Evolutionary conservation across 2,113 vertebrate genomes (phyloP).

Genomic region (Alexandromys fortis): DNA sequence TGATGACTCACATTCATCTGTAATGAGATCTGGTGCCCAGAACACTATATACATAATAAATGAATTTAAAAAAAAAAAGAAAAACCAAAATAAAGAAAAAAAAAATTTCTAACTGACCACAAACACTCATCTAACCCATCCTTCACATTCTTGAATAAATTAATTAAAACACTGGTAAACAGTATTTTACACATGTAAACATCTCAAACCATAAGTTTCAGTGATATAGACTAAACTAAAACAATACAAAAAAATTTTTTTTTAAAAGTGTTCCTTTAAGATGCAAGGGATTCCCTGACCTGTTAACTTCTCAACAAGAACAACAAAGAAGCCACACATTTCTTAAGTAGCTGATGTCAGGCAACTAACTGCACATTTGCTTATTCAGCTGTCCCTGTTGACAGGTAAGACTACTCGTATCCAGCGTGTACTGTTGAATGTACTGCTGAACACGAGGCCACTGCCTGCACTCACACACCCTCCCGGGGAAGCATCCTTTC

Average conservation of each 20-base stretch:
- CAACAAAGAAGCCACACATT: neutral
- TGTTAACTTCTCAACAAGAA: slow-evolving; percentile 43
- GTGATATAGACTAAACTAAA: neutral
- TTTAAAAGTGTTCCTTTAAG: neutral
- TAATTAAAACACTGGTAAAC: slow-evolving; percentile 19
- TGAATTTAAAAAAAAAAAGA: too few species aligned
- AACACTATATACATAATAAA: too few species aligned
- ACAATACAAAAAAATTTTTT: neutral
- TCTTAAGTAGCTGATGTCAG: slow-evolving; percentile 83
- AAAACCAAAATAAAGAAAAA: too few species aligned
- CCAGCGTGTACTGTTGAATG: slow-evolving; percentile 69
- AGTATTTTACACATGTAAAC: neutral
- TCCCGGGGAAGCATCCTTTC: slow-evolving; percentile 86
- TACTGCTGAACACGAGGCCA: neutral
- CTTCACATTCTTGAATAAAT: neutral
- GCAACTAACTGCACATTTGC: slow-evolving; percentile 81
- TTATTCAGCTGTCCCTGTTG: slow-evolving; percentile 74
- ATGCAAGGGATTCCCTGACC: neutral
- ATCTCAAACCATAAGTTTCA: slow-evolving; percentile 15
- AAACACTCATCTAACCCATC: neutral
- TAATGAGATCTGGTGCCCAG: too few species aligned
- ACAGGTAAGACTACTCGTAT: slow-evolving; percentile 66
- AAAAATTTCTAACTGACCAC: too few species aligned
- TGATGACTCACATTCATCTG: too few species aligned
- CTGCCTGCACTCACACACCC: slow-evolving; percentile 80